Base-by-base conservation (phyloP, 2,113 vertebrate species). In the Pachypanchax playfairii region DNA sequence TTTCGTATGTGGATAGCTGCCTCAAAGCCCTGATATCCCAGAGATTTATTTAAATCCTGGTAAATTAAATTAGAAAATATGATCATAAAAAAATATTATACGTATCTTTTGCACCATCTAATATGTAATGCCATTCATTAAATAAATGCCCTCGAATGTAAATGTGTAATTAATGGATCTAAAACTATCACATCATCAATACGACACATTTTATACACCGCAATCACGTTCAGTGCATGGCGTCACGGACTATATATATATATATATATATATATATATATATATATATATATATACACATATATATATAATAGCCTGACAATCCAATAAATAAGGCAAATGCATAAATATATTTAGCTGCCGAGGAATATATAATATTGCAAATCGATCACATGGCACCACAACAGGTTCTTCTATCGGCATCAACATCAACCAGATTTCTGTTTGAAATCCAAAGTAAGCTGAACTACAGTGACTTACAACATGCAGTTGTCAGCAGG, bases 1-100 rank as follows among this genome's bases (percentile, higher is more conserved):
- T 84, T 84, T 87, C 80, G 80, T 87, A 85, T 83, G 73, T 80
- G 61, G 78, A 79, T 87, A 89, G 88, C 90, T 91, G 88, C 89
- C 85, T 79, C 71, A 49, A 70, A 83, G 73, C 77, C 85, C 77
- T 70, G 83, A 84, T 86, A 81, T 71, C 73, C 75, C 71, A 61
- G 53, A 75, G 69, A 90, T 85, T 80, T 68, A 66, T 83, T 82
- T 83, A 88, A 88, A 81, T 83, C 82, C 82, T 63, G 79, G 71
- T 83, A 85, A 82, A 77, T 82, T 58, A 85, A 84, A 84, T 86
- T 80, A 72, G 55, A 76, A 83, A 82, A 70, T 62, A 71, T 20
- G 38, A 79, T 68, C 44, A 58, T 77, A 65, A 73, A 79, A 79
- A 77, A 22, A 63, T 3, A 13, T 52, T 55, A 70, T 42, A 80